phyloP scores from a whole-genome alignment of 2,797 vertebrate species.

The Amniataba percoides region DNA sequence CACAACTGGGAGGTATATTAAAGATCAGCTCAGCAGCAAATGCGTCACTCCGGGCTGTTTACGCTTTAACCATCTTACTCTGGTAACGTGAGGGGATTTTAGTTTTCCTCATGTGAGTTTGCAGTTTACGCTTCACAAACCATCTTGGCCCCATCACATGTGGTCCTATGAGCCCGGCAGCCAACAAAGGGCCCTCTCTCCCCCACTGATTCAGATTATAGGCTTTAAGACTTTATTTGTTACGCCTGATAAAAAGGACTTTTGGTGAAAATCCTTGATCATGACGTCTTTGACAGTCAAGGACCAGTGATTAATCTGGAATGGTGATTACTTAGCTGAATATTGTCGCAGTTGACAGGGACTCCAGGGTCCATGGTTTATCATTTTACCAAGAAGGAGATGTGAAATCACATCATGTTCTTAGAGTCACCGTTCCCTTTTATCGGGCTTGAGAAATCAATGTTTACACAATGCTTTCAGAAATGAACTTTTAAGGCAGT shows the following conservation, averaged over 20 bases:
- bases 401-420: slow-evolving; percentile 29
- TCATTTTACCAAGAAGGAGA: slow-evolving; percentile 18
- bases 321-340: slow-evolving; percentile 31
- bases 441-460: slow-evolving; percentile 24
- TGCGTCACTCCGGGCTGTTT: slow-evolving; percentile 68
- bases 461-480: slow-evolving; percentile 27
- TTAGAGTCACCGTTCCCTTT: slow-evolving; percentile 13
- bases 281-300: slow-evolving; percentile 57
- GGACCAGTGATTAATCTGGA: slow-evolving; percentile 50
- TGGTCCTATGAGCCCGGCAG: slow-evolving; percentile 45
- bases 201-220: slow-evolving; percentile 63
- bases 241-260: slow-evolving; percentile 45
- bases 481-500: background rate
- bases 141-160: slow-evolving; percentile 48
- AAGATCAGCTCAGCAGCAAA: slow-evolving; percentile 59
- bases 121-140: slow-evolving; percentile 51
- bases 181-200: slow-evolving; percentile 70
- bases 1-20: slow-evolving; percentile 13
- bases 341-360: slow-evolving; percentile 25
- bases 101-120: slow-evolving; percentile 60
- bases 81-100: slow-evolving; percentile 54
- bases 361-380: slow-evolving; percentile 25
- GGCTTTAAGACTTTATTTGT: slow-evolving; percentile 57
- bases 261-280: slow-evolving; percentile 25
- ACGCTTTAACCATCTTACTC: slow-evolving; percentile 51